phyloP scores from a whole-genome alignment of 2,113 vertebrate genomes.

The Strix uralensis region DNA sequence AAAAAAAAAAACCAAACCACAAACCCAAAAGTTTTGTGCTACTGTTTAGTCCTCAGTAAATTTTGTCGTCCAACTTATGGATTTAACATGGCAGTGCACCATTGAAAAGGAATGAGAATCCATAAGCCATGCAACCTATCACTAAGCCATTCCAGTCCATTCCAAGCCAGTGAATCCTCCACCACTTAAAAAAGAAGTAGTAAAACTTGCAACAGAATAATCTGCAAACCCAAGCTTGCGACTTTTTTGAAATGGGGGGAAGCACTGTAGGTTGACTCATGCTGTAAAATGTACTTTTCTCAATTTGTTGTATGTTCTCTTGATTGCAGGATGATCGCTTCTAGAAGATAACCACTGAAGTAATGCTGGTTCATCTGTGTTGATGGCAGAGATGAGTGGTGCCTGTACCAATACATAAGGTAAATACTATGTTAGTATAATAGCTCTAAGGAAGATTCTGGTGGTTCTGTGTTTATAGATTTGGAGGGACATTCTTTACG shows the following conservation, averaged over 20 bases:
- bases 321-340: conserved; percentile 71
- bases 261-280: not conserved
- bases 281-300: not conserved
- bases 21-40: conserved; percentile 58
- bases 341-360: not conserved
- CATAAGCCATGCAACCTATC: conserved; percentile 80
- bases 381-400: not conserved
- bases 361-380: not conserved
- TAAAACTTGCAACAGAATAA: conserved; percentile 68
- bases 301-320: conserved; percentile 17
- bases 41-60: conserved; percentile 71
- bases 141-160: conserved; percentile 76
- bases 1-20: conserved; percentile 37
- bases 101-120: conserved; percentile 79
- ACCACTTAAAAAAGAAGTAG: conserved; percentile 71
- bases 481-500: not conserved
- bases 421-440: not conserved
- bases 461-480: not conserved
- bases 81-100: conserved; percentile 80
- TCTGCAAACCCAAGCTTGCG: conserved; percentile 65
- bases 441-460: not conserved
- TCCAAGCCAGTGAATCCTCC: conserved; percentile 74
- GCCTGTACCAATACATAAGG: not conserved
- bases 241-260: conserved; percentile 36
- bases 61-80: conserved; percentile 75